Percentiles rank a stretch among this genome's conserved stretches.
phyloP scores from a whole-genome alignment of 2,113 vertebrate genomes.

The Lichenostomus cassidix region DNA sequence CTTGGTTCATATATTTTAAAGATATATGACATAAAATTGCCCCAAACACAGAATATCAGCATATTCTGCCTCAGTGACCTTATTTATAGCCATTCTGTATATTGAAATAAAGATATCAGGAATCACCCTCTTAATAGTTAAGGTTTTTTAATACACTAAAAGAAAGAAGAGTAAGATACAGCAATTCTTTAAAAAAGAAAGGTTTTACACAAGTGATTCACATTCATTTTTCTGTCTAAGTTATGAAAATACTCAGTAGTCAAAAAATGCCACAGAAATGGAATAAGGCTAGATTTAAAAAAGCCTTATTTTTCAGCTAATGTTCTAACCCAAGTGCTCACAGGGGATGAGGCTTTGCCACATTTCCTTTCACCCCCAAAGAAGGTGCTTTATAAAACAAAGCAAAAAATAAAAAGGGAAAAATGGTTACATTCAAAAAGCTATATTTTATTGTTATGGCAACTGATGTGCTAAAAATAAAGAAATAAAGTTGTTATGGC shows the following conservation, averaged over 20 bases:
- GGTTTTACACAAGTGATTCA: neutral
- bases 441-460: conserved; percentile 81
- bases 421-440: conserved; percentile 67
- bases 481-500: conserved; percentile 87
- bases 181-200: neutral
- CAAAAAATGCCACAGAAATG: neutral
- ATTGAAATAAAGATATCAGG: neutral
- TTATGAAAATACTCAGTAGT: neutral
- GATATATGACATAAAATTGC: neutral
- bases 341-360: conserved; percentile 20
- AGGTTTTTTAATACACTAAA: neutral
- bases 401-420: neutral
- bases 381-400: conserved; percentile 39
- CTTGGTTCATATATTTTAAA: neutral
- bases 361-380: neutral
- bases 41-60: neutral
- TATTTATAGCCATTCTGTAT: neutral
- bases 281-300: neutral
- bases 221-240: neutral
- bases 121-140: neutral
- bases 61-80: neutral
- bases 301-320: neutral
- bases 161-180: neutral
- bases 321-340: conserved; percentile 20
- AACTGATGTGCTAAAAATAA: conserved; percentile 81